A percentile compares a stretch with the other conserved stretches of the same genome.
Conservation (phyloP, 2,797 vertebrate genomes). For the Diceros bicornis region DNA sequence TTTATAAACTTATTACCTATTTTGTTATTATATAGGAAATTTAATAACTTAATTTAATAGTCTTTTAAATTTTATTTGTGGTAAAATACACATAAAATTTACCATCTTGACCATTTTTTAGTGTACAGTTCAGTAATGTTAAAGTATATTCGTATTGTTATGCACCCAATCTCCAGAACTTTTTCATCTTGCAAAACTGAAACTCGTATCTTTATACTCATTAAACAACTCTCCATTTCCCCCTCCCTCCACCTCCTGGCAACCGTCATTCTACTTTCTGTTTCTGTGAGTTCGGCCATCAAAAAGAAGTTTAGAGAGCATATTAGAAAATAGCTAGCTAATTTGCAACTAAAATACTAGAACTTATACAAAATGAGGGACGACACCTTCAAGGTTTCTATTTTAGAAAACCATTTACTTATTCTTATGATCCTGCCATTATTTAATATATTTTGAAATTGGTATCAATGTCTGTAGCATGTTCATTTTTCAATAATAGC, state of each 20-base stretch:
- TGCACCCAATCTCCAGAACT: not conserved
- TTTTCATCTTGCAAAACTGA: not conserved
- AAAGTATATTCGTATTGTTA: not conserved
- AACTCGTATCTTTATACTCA: no score
- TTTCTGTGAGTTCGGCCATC: constrained; percentile 13
- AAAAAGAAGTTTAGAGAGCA: not conserved
- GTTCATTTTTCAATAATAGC: constrained; percentile 27
- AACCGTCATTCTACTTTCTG: not conserved
- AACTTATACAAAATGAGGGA: not conserved
- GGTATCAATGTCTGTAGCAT: not conserved
- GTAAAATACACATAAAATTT: not conserved
- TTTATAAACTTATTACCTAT: constrained; percentile 27
- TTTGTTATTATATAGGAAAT: constrained; percentile 13
- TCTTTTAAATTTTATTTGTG: not conserved
- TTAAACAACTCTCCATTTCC: not conserved
- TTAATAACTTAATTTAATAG: constrained; percentile 1
- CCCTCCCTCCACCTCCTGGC: not conserved
- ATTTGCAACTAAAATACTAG: not conserved
- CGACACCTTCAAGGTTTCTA: not conserved
- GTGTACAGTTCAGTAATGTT: not conserved
- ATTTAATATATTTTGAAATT: constrained; percentile 47
- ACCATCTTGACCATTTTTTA: not conserved
- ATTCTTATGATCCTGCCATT: not conserved
- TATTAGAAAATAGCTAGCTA: constrained; percentile 32
- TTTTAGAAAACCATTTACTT: constrained; percentile 19